phyloP scores from a whole-genome alignment of 2,888 invertebrate species.

The Nasonovia ribisnigri region DNA sequence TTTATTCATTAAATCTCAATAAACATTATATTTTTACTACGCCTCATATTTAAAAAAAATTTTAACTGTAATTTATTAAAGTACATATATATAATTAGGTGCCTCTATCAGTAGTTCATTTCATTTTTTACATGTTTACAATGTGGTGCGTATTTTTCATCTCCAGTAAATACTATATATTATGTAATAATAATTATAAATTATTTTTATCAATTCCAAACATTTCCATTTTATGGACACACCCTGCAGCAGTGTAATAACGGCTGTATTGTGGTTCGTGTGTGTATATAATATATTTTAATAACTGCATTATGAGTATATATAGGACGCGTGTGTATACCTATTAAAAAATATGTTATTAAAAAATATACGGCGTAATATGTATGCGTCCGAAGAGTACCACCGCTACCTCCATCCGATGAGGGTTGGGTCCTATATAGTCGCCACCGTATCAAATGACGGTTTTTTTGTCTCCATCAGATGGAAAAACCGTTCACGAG shows the following conservation, averaged over 20 bases:
- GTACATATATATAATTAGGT: too few relatives aligned
- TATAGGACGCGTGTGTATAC: neutral
- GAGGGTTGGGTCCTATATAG: neutral
- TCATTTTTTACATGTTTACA: too few relatives aligned
- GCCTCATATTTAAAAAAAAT: too few relatives aligned
- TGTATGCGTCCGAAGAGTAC: neutral
- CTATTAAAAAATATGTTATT: neutral
- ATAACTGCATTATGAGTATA: neutral
- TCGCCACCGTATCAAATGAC: slow-evolving; percentile 50
- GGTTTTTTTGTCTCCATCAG: neutral
- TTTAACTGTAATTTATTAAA: too few relatives aligned
- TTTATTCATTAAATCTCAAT: too few relatives aligned
- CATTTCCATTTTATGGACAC: neutral
- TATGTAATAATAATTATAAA: neutral
- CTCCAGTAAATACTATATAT: neutral
- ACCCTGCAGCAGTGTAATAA: neutral
- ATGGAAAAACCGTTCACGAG: slow-evolving; percentile 31
- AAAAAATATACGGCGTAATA: neutral
- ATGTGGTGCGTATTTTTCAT: neutral
- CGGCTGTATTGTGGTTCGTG: neutral
- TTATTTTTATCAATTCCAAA: neutral
- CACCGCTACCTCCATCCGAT: neutral
- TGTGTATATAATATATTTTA: neutral
- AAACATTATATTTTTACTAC: too few relatives aligned
- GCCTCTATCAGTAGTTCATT: too few relatives aligned